Percentiles rank a stretch among this genome's conserved stretches.
Evolutionary conservation across 2,113 vertebrate species (phyloP).

Genomic region (Calidris pygmaea): DNA sequence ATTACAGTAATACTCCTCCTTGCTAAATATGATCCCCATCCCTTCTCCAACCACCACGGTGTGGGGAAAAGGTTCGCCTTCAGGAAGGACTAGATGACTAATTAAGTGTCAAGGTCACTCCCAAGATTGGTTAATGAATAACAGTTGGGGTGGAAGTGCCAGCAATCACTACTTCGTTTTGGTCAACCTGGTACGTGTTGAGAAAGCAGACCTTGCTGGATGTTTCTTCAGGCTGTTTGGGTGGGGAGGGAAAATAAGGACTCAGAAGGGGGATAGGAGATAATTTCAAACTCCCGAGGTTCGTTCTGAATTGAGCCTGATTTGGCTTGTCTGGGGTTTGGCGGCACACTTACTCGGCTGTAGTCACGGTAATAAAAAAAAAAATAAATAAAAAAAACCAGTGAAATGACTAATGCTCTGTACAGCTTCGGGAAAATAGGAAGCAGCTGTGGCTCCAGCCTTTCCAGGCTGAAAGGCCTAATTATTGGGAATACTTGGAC

Average conservation of each 20-base stretch:
- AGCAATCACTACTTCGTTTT: not conserved
- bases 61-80: not conserved
- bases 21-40: not conserved
- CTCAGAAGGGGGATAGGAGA: not conserved
- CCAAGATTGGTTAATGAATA: slow-evolving; percentile 31
- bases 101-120: slow-evolving; percentile 46
- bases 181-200: not conserved
- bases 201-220: not conserved
- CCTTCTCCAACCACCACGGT: not conserved
- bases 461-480: slow-evolving; percentile 60
- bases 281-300: not conserved
- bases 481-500: slow-evolving; percentile 60
- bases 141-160: not conserved
- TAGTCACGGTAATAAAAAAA: slow-evolving; percentile 32
- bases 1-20: not conserved
- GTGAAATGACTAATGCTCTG: slow-evolving; percentile 59
- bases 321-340: slow-evolving; percentile 22
- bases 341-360: not conserved
- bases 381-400: slow-evolving; percentile 25
- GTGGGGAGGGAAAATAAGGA: not conserved
- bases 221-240: not conserved
- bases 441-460: slow-evolving; percentile 62
- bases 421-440: slow-evolving; percentile 46
- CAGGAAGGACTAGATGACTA: not conserved
- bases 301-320: not conserved